phyloP scores from a whole-genome alignment of 2,888 invertebrate species.

The Dynastes grantii region DNA sequence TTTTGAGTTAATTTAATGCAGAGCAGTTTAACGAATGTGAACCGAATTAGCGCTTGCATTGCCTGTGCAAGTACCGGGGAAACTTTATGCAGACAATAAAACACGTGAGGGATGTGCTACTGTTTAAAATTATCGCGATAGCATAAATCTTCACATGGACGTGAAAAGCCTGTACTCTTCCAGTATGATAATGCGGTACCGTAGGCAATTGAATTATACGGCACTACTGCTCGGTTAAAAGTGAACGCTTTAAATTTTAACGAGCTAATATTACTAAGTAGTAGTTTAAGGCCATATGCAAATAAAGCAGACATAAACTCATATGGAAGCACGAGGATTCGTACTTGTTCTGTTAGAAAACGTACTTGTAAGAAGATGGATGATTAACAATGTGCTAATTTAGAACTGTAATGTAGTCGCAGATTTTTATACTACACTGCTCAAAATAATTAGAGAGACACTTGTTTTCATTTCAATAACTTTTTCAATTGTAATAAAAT shows the following conservation, averaged over 20 bases:
- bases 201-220: slow-evolving; percentile 24
- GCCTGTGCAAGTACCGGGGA: slow-evolving; percentile 32
- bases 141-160: slow-evolving; percentile 16
- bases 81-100: slow-evolving; percentile 38
- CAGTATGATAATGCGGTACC: slow-evolving; percentile 1
- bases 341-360: too few species aligned
- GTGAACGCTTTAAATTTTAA: slow-evolving; percentile 11
- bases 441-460: too few species aligned
- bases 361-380: too few species aligned
- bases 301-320: too few species aligned
- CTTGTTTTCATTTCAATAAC: too few species aligned
- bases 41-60: slow-evolving; percentile 50
- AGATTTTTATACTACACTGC: too few species aligned
- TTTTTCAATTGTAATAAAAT: too few species aligned
- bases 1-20: slow-evolving; percentile 62
- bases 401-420: too few species aligned
- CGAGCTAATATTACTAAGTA: background rate
- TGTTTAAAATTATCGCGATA: slow-evolving; percentile 35
- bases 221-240: background rate
- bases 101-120: slow-evolving; percentile 33
- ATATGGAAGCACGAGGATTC: too few species aligned
- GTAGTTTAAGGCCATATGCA: background rate
- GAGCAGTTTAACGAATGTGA: slow-evolving; percentile 58
- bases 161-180: background rate
- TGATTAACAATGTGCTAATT: too few species aligned